Percentiles rank a stretch among this genome's conserved stretches.
phyloP scores from a whole-genome alignment of 2,113 vertebrate species.

The Prunella himalayana region DNA sequence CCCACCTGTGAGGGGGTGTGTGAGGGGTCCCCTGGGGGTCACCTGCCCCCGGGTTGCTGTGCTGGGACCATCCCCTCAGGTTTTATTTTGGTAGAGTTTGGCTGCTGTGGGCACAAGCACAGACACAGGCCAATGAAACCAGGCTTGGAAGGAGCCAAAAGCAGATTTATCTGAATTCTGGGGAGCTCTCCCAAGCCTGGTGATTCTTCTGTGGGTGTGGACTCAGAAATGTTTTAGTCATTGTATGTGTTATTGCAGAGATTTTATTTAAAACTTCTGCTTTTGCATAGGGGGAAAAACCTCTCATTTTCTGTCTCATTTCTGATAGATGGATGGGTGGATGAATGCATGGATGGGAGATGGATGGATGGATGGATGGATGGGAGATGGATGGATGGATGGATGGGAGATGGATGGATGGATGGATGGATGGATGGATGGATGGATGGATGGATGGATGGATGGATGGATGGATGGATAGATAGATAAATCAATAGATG shows the following conservation, averaged over 20 bases:
- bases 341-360: neutral
- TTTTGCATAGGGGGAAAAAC: neutral
- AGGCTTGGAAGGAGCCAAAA: neutral
- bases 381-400: fast-evolving
- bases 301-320: neutral
- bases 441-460: too few species aligned
- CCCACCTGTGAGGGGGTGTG: neutral
- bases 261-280: slow-evolving; percentile 25
- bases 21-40: neutral
- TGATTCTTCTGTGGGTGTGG: slow-evolving; percentile 38
- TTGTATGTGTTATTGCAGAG: slow-evolving; percentile 36
- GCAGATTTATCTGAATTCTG: neutral
- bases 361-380: too few species aligned
- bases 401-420: neutral
- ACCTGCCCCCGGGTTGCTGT: fast-evolving
- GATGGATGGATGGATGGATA: fast-evolving
- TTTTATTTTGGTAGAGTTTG: neutral
- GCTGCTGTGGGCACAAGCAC: neutral
- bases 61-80: fast-evolving
- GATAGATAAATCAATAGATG: fast-evolving
- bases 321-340: neutral
- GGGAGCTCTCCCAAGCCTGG: neutral
- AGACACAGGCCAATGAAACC: neutral
- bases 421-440: neutral
- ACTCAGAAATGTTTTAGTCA: slow-evolving; percentile 26